Percentiles rank a stretch among this genome's conserved stretches.
Evolutionary conservation across 2,113 vertebrate species (phyloP).

Genomic region (Sorex araneus): DNA sequence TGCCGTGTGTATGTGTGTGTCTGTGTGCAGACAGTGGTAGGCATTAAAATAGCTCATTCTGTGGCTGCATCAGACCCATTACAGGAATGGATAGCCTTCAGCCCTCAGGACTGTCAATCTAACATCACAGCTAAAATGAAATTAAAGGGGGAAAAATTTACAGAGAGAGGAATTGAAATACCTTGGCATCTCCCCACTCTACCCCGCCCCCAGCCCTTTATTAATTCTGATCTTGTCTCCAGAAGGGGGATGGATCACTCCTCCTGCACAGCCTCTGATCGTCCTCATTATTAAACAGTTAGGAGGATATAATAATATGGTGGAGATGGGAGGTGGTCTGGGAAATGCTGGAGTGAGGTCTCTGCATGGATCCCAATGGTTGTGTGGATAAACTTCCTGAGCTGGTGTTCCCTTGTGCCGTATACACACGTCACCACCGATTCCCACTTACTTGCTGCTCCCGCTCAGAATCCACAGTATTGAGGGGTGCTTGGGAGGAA

Average conservation of each 20-base stretch:
- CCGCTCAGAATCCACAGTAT: background rate
- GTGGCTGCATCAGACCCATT: background rate
- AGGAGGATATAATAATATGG: conserved; percentile 76
- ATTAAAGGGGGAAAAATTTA: conserved; percentile 63
- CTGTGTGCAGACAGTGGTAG: too few relatives aligned
- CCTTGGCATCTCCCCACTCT: conserved; percentile 37
- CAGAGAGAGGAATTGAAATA: conserved; percentile 65
- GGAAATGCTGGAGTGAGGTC: background rate
- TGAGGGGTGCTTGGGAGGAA: accelerated
- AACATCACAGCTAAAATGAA: conserved; percentile 55
- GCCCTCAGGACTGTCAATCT: conserved; percentile 47
- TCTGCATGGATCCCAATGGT: background rate
- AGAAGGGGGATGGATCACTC: conserved; percentile 28
- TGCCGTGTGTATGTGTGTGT: background rate
- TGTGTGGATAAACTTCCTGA: background rate
- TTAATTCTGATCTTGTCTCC: conserved; percentile 82
- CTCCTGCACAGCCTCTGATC: conserved; percentile 81
- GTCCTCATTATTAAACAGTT: conserved; percentile 75
- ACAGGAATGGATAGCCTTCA: conserved; percentile 56
- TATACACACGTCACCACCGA: background rate
- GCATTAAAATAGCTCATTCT: background rate
- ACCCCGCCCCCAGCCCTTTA: conserved; percentile 68
- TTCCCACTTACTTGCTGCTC: background rate
- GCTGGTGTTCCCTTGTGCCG: background rate
- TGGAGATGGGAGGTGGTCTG: conserved; percentile 19